Conservation (phyloP, 2,888 invertebrate genomes). For the Drosophila stalkeri region DNA sequence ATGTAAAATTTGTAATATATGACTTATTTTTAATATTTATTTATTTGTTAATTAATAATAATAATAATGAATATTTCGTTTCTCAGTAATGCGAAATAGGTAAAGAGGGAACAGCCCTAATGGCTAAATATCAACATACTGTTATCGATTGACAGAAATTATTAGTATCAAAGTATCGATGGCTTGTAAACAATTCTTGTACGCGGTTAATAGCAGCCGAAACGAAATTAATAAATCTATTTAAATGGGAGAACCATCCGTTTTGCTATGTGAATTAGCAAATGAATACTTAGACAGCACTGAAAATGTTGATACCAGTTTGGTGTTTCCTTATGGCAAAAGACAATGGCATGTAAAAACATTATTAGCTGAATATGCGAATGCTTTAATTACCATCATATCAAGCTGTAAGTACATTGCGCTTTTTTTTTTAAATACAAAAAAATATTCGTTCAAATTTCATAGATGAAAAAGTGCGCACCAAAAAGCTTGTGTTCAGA, state of each 20-base stretch:
- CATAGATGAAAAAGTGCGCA: slow-evolving; percentile 44
- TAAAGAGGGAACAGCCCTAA: not conserved
- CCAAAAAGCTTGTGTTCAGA: slow-evolving; percentile 46
- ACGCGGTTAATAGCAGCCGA: not conserved
- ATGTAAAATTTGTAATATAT: not conserved
- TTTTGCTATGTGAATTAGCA: slow-evolving; percentile 46
- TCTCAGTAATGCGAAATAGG: not conserved
- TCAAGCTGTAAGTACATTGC: slow-evolving; percentile 29
- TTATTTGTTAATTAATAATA: not conserved
- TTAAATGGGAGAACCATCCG: slow-evolving; percentile 16
- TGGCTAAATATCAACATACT: not conserved
- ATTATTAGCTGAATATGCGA: slow-evolving; percentile 15
- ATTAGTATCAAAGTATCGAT: slow-evolving; percentile 3
- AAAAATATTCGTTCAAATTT: not conserved
- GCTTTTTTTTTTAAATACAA: not conserved
- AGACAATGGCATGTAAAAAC: slow-evolving; percentile 35
- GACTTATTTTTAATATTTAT: not conserved
- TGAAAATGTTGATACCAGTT: not conserved
- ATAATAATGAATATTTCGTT: not conserved
- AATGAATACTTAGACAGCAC: slow-evolving; percentile 7
- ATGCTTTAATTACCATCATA: slow-evolving; percentile 14
- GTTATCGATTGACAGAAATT: not conserved
- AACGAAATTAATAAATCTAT: not conserved
- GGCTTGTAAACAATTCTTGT: not conserved
- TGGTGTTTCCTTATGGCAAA: slow-evolving; percentile 23